These are phyloP conservation scores for Vesta saturnalis DNA, from an alignment of 2,888 invertebrate species.

Conservation along the genomic window DNA sequence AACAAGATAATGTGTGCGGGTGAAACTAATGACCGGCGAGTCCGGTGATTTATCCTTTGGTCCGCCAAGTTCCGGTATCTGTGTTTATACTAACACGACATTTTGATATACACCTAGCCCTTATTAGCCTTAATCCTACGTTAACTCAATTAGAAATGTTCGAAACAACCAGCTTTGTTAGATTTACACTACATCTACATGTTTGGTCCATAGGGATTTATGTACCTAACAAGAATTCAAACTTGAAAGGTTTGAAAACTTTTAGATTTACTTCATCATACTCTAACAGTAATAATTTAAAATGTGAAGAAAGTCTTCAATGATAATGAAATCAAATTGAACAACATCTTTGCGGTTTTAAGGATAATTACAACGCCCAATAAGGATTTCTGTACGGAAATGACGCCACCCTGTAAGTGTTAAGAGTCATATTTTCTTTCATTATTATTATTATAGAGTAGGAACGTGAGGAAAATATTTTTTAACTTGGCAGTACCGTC, in stretches of 20 bases:
- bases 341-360: too few relatives aligned
- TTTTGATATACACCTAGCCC: constrained; percentile 60
- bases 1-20: constrained; percentile 60
- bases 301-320: too few relatives aligned
- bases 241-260: not conserved
- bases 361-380: too few relatives aligned
- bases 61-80: constrained; percentile 56
- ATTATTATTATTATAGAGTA: too few relatives aligned
- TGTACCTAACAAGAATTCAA: constrained; percentile 12
- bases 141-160: constrained; percentile 59
- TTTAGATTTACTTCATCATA: too few relatives aligned
- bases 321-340: too few relatives aligned
- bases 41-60: constrained; percentile 61
- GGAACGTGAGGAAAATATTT: too few relatives aligned
- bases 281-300: too few relatives aligned
- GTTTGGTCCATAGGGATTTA: constrained; percentile 18
- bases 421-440: too few relatives aligned
- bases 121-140: constrained; percentile 59
- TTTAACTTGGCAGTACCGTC: too few relatives aligned
- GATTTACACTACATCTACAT: constrained; percentile 32
- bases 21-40: constrained; percentile 62
- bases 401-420: too few relatives aligned
- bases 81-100: constrained; percentile 56
- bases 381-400: too few relatives aligned
- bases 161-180: constrained; percentile 38